Evolutionary conservation across 2,888 invertebrate species (phyloP), one percentile per base, ranked within the genome.

Genomic region (Cheilosia grossa): DNA sequence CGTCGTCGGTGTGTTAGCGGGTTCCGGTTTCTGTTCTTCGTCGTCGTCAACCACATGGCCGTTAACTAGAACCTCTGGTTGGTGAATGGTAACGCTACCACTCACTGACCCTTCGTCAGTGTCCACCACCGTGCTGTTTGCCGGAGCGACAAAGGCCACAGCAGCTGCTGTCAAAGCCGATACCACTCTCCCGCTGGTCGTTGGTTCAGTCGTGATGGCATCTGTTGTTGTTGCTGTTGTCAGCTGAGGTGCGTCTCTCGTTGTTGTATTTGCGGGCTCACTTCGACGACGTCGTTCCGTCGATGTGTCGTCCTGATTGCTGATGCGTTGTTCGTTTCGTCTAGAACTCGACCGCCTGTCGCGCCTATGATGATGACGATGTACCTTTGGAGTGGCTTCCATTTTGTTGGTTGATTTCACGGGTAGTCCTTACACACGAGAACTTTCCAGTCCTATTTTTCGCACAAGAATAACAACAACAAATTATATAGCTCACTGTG

Each of bases 351-450:
- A 89, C 78, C 91, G 91, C 74, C 91, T 90, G 87, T 91, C 90
- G 67, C 91, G 91, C 72, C 91, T 90, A 87, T 90, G 91, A 81
- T 91, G 91, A 88, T 91, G 91, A 78, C 91, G 91, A 89, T 92
- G 92, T 87, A 92, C 91, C 89, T 92, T 92, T 87, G 92, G 91
- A 87, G 90, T 89, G 70, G 89, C 89, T 88, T 92, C 92, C 91
- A 92, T 92, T 59, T 77, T 87, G 67, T 75, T 87, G 64, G 82
- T 13, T 33, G 3, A 33, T 70, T 42, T 59, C 33, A 51, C n/a
- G 7, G 10, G 13, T 63, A 56, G 42, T 67, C 69, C 61, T 61
- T 19, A 40, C 33, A n/a, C 53, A 19, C 33, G 51, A 67, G 66
- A 61, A 61, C 73, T 80, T 78, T 74, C 66, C 78, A 79, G 75